These are phyloP conservation scores for Grallaria varia DNA, from an alignment of 2,113 vertebrate species.

Conservation along the genomic window DNA sequence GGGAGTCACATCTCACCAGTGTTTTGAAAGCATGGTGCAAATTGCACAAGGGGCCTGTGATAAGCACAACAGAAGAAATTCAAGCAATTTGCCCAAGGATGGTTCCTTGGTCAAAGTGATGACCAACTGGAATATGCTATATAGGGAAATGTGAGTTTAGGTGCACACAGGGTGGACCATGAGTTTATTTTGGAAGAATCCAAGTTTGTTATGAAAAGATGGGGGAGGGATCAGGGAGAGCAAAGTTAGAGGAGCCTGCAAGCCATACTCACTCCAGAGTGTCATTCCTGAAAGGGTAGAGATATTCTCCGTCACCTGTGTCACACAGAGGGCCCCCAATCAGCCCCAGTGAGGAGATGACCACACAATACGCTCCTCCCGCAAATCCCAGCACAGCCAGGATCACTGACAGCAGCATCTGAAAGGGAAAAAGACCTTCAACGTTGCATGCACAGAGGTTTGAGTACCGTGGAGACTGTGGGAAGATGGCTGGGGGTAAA, in stretches of 20 bases:
- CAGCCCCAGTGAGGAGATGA: constrained; percentile 65
- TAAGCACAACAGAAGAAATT: neutral
- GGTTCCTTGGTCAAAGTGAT: neutral
- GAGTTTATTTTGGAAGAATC: neutral
- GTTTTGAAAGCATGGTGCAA: neutral
- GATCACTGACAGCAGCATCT: constrained; percentile 63
- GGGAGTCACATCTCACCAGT: neutral
- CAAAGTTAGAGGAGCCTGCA: neutral
- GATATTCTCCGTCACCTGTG: constrained; percentile 59
- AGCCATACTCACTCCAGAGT: constrained; percentile 51
- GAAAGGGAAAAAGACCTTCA: constrained; percentile 4
- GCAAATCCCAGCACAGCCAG: constrained; percentile 13
- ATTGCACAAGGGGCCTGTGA: neutral
- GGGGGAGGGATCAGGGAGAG: neutral
- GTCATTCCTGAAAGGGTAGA: constrained; percentile 68
- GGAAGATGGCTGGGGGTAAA: neutral
- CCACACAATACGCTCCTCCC: constrained; percentile 20
- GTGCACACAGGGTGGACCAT: neutral
- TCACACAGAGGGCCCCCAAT: constrained; percentile 59
- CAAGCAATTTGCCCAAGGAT: neutral
- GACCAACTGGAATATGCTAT: neutral
- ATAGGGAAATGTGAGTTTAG: neutral
- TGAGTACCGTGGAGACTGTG: neutral
- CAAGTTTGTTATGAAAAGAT: neutral
- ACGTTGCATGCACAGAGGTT: neutral